Conservation (phyloP, 2,888 invertebrate species). For the Arctia plantaginis region DNA sequence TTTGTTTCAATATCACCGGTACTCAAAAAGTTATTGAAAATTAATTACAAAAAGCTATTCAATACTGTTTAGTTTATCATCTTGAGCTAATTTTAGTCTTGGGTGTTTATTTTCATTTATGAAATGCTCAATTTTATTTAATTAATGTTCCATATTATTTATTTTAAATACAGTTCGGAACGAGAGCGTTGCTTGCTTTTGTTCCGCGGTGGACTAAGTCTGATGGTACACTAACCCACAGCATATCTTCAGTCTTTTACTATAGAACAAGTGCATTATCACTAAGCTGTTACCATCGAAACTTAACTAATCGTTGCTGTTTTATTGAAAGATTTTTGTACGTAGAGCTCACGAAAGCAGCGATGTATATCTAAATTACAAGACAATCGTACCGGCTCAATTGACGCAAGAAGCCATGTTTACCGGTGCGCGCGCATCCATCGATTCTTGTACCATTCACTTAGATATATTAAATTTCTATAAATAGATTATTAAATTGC, state of each 20-base stretch:
- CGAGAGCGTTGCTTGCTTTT: constrained; percentile 9
- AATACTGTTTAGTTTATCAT: constrained; percentile 9
- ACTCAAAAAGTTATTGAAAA: constrained; percentile 25
- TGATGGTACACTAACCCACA: constrained; percentile 47
- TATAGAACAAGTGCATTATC: constrained; percentile 14
- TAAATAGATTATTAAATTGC: constrained; percentile 75
- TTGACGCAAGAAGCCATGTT: constrained; percentile 68
- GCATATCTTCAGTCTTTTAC: constrained; percentile 25
- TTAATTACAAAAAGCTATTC: constrained; percentile 7
- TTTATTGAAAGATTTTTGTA: neutral
- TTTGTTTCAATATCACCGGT: constrained; percentile 26
- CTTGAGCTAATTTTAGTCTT: neutral
- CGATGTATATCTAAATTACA: constrained; percentile 43
- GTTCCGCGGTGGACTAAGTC: constrained; percentile 33
- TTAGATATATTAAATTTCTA: constrained; percentile 67
- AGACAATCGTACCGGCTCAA: constrained; percentile 22
- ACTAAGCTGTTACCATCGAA: constrained; percentile 6
- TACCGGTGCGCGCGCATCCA: constrained; percentile 78
- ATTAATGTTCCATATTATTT: neutral
- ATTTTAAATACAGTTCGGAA: constrained; percentile 1
- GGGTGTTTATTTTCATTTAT: constrained; percentile 4
- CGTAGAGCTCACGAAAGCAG: constrained; percentile 17
- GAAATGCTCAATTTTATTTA: neutral
- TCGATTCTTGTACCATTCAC: constrained; percentile 72
- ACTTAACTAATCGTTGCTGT: constrained; percentile 14